Percentiles rank a stretch among this genome's conserved stretches.
phyloP scores from a whole-genome alignment of 2,888 invertebrate genomes.

The Eupithecia vulgata region DNA sequence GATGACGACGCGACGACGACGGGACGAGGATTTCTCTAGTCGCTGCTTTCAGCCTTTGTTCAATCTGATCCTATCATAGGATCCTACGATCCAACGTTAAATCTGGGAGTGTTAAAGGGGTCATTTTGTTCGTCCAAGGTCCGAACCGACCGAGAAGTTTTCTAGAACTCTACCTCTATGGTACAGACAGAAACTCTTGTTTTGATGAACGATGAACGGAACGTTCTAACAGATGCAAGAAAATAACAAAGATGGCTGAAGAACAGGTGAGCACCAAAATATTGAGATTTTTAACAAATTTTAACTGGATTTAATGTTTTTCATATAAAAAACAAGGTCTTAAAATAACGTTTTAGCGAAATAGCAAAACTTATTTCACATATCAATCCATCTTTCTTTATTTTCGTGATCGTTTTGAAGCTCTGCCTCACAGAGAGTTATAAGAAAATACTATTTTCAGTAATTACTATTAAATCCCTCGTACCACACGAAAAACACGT shows the following conservation, averaged over 20 bases:
- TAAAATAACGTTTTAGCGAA: constrained; percentile 13
- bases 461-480: constrained; percentile 15
- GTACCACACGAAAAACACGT: neutral
- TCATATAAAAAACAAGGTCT: constrained; percentile 21
- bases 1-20: too few species aligned
- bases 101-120: neutral
- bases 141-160: neutral
- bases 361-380: neutral
- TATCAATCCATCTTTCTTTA: constrained; percentile 12
- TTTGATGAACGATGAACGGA: constrained; percentile 49
- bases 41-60: neutral
- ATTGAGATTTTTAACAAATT: constrained; percentile 65
- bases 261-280: constrained; percentile 88
- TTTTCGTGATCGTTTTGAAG: constrained; percentile 21
- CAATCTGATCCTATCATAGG: too few species aligned
- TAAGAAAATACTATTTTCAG: constrained; percentile 23
- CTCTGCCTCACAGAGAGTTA: constrained; percentile 35
- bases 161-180: too few species aligned
- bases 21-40: too few species aligned
- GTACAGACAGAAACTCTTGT: neutral
- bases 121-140: neutral
- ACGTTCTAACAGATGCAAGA: constrained; percentile 79
- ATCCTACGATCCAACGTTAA: too few species aligned
- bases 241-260: constrained; percentile 89
- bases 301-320: constrained; percentile 64